Evolutionary conservation across 2,888 invertebrate genomes (phyloP).

Genomic region (Trichogramma evanescens): DNA sequence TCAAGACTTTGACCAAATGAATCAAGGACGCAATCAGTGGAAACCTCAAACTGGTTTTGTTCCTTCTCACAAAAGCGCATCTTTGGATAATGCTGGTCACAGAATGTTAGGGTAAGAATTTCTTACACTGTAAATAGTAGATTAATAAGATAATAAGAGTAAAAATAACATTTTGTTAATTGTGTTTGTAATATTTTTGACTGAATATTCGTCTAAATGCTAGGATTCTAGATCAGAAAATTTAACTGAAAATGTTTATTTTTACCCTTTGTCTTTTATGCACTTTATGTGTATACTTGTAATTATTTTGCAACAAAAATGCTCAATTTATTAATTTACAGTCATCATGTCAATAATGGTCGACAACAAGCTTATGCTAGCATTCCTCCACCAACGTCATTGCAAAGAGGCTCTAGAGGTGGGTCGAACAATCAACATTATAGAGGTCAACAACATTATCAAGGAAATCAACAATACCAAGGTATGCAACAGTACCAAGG

Average conservation of each 20-base stretch:
- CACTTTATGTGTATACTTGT: no score
- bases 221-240: no score
- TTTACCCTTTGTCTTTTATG: no score
- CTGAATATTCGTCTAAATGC: neutral
- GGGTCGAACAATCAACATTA: constrained; percentile 7
- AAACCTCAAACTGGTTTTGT: constrained; percentile 74
- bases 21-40: constrained; percentile 51
- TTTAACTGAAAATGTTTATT: no score
- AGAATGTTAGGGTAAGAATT: constrained; percentile 60
- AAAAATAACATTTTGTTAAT: neutral
- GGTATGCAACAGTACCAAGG: constrained; percentile 1
- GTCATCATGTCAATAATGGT: constrained; percentile 38
- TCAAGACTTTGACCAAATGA: constrained; percentile 63
- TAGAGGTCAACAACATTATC: constrained; percentile 6
- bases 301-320: neutral
- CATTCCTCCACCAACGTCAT: constrained; percentile 35
- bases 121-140: neutral
- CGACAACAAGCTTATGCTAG: constrained; percentile 39
- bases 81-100: constrained; percentile 64
- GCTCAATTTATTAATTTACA: constrained; percentile 23
- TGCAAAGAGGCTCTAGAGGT: constrained; percentile 16
- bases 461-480: constrained; percentile 2
- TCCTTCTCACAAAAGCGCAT: constrained; percentile 58
- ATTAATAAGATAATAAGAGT: neutral
- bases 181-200: neutral